Conservation (phyloP, 2,113 vertebrate genomes). For the Antechinus flavipes region DNA sequence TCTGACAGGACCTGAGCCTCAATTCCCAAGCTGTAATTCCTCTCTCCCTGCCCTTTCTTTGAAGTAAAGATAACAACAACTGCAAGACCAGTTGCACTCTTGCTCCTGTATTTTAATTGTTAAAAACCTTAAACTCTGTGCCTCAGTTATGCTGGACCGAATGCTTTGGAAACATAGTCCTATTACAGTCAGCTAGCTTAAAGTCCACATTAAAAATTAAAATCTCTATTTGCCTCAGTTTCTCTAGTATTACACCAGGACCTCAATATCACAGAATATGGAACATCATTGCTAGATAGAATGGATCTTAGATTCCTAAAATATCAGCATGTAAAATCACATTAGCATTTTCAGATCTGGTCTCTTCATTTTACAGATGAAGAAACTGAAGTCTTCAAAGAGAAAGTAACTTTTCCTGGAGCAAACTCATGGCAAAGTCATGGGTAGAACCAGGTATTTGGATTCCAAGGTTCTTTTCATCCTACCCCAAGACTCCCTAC, state of each 20-base stretch:
- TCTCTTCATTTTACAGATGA: not conserved
- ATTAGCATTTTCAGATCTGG: not conserved
- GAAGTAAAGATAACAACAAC: too few species aligned
- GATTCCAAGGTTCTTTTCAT: not conserved
- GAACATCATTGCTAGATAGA: not conserved
- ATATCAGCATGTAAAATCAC: not conserved
- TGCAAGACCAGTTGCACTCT: too few species aligned
- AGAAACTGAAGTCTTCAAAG: not conserved
- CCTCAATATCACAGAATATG: not conserved
- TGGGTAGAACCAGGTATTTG: not conserved
- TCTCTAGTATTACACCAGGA: not conserved
- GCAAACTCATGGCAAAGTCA: not conserved
- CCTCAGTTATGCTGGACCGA: too few species aligned
- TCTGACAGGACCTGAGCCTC: too few species aligned
- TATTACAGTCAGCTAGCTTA: too few species aligned
- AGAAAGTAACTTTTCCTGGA: not conserved
- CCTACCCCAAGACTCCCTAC: not conserved
- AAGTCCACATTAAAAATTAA: too few species aligned
- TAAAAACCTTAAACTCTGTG: too few species aligned
- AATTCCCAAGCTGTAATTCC: too few species aligned
- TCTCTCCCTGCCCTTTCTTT: too few species aligned
- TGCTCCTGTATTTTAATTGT: too few species aligned
- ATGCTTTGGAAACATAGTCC: too few species aligned
- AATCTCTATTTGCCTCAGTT: too few species aligned
- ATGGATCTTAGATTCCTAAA: not conserved